Base-by-base conservation (phyloP, 2,888 invertebrate species). In the Brachyptera risi region DNA sequence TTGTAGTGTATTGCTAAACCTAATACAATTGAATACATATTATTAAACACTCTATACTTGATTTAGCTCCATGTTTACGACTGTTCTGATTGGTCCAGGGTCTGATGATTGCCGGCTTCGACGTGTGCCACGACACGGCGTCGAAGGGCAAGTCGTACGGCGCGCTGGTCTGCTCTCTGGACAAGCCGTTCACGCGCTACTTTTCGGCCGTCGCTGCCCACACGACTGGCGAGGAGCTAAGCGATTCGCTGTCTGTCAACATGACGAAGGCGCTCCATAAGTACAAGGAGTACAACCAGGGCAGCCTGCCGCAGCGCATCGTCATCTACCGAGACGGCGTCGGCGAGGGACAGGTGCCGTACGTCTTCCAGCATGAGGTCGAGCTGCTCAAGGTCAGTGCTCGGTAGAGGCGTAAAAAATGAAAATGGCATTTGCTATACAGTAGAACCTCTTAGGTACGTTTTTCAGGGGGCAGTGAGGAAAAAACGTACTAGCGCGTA, bases 301-400 rank as follows among this genome's bases (percentile, higher is more conserved):
- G 70, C 0, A 63, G 67, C 0, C 67, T 77, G 1, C 96, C 96
- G 0, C 77, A 80, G 0, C 81, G 84, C 0, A 89, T 97, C 51
- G 71, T 96, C 1, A 82, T 96, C 23, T 96, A 87, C 74, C 83
- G 97, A n/a, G 96, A 97, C 73, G 97, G 96, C 19, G 96, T 97
- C 0, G 94, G 96, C 1, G 96, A 96, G 68, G 96, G 96, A 0
- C 93, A 96, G 71, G 79, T 96, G 1, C 80, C 84, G 0, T 87
- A 86, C 62, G 94, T 96, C 0, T 77, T 82, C 9, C 81, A 85
- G 1, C 85, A 86, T 44, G 96, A 97, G 75, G 85, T 94, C 15
- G 72, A 74, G 35, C 72, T 74, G 21, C 68, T 81, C 7, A 68
- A 71, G 67, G 73, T 72, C 67, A 63, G 57, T 63, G 17, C n/a